Conservation (phyloP, 2,888 invertebrate species). For the Andrena fulva region DNA sequence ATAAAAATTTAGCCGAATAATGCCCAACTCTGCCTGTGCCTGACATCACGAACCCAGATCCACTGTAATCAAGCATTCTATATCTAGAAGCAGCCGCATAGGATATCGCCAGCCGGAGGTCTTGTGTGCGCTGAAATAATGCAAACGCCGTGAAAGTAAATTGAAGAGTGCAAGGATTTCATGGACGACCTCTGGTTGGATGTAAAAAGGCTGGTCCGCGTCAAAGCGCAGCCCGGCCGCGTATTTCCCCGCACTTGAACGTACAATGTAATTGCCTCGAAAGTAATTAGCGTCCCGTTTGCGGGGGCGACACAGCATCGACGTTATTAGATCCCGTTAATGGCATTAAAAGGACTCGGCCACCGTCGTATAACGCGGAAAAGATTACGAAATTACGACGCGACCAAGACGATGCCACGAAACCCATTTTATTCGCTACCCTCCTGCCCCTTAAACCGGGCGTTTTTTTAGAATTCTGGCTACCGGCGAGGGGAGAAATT, state of each 20-base stretch:
- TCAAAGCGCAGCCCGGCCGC: constrained; percentile 29
- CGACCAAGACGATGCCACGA: neutral
- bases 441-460: neutral
- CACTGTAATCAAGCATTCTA: too few relatives aligned
- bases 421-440: neutral
- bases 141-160: neutral
- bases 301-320: constrained; percentile 32
- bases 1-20: too few relatives aligned
- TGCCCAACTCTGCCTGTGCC: too few relatives aligned
- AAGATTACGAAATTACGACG: constrained; percentile 37
- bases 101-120: too few relatives aligned
- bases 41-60: too few relatives aligned
- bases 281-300: constrained; percentile 50
- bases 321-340: constrained; percentile 56
- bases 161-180: constrained; percentile 5
- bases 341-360: constrained; percentile 38
- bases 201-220: constrained; percentile 18
- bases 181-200: neutral
- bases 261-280: constrained; percentile 52
- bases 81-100: too few relatives aligned
- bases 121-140: neutral
- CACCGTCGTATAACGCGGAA: constrained; percentile 14
- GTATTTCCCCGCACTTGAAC: constrained; percentile 26
- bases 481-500: too few relatives aligned
- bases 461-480: neutral